phyloP scores from a whole-genome alignment of 1,140 invertebrate species.

The Ptiloglossa arizonensis region DNA sequence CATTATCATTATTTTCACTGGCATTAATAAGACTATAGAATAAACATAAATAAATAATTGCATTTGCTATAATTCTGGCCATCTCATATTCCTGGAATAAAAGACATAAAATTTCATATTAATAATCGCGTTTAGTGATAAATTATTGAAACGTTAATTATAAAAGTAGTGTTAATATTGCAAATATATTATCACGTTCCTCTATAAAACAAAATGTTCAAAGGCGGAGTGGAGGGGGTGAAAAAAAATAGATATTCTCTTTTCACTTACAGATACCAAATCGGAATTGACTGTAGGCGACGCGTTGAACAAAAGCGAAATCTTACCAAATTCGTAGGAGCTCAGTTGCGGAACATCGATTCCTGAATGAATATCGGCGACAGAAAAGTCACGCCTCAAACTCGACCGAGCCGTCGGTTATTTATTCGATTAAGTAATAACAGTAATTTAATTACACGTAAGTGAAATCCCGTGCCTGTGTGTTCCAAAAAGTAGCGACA shows the following conservation, averaged over 20 bases:
- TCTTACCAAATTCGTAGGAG: slow-evolving; percentile 31
- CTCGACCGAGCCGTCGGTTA: neutral
- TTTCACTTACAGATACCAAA: too few relatives aligned
- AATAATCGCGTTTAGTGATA: too few relatives aligned
- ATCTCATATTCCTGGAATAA: slow-evolving; percentile 65
- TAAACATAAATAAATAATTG: slow-evolving; percentile 44
- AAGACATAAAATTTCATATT: neutral
- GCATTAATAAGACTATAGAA: slow-evolving; percentile 46
- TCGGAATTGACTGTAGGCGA: too few relatives aligned
- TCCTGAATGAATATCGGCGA: neutral
- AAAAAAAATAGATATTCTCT: too few relatives aligned
- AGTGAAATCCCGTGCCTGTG: neutral
- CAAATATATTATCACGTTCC: too few relatives aligned
- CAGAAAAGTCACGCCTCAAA: neutral
- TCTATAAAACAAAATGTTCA: too few relatives aligned
- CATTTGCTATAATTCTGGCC: slow-evolving; percentile 51
- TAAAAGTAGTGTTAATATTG: too few relatives aligned
- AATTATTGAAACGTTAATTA: too few relatives aligned
- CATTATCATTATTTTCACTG: slow-evolving; percentile 25
- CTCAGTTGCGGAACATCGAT: slow-evolving; percentile 2
- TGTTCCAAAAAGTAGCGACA: slow-evolving; percentile 31
- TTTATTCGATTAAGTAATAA: slow-evolving; percentile 43
- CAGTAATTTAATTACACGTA: slow-evolving; percentile 31
- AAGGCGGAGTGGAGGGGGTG: too few relatives aligned
- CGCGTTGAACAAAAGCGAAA: neutral